A percentile compares a stretch with the other conserved stretches of the same genome.
Conservation (phyloP, 1,140 invertebrate genomes). For the Macrotrachela quadricornifera region DNA sequence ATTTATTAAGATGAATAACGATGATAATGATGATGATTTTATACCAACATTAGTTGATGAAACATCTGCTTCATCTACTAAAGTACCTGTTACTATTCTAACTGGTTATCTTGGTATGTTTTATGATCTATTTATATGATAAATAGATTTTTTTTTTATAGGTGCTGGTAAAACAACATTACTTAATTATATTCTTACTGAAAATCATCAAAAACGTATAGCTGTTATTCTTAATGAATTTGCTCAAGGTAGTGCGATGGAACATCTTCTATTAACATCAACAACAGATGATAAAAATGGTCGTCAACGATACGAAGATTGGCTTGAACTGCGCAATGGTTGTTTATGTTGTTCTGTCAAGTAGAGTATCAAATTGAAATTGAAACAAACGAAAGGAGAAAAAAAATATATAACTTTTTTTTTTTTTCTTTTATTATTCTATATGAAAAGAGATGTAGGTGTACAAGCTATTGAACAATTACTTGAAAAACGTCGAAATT, state of each 20-base stretch:
- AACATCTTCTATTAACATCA: conserved; percentile 30
- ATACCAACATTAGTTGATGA: no score
- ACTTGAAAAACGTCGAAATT: conserved; percentile 37
- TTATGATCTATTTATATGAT: conserved; percentile 15
- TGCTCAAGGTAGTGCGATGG: conserved; percentile 33
- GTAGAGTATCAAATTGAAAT: conserved; percentile 33
- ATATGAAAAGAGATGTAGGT: conserved; percentile 38
- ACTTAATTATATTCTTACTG: conserved; percentile 40
- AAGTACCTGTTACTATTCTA: conserved; percentile 40
- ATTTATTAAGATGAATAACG: no score
- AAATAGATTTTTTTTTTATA: no score
- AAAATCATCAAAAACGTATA: conserved; percentile 40
- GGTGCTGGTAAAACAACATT: conserved; percentile 45
- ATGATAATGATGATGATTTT: no score
- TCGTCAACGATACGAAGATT: conserved; percentile 41
- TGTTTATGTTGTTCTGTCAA: conserved; percentile 40
- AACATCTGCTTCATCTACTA: no score
- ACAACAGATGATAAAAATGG: conserved; percentile 27
- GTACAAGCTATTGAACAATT: conserved; percentile 43
- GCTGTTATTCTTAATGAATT: conserved; percentile 45
- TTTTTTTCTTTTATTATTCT: conserved; percentile 6
- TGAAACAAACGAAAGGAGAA: neutral
- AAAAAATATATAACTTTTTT: no score
- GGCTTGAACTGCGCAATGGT: conserved; percentile 42
- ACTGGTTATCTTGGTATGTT: conserved; percentile 34